Base-by-base conservation (phyloP, 2,797 vertebrate species). In the Phylloscopus collybita region DNA sequence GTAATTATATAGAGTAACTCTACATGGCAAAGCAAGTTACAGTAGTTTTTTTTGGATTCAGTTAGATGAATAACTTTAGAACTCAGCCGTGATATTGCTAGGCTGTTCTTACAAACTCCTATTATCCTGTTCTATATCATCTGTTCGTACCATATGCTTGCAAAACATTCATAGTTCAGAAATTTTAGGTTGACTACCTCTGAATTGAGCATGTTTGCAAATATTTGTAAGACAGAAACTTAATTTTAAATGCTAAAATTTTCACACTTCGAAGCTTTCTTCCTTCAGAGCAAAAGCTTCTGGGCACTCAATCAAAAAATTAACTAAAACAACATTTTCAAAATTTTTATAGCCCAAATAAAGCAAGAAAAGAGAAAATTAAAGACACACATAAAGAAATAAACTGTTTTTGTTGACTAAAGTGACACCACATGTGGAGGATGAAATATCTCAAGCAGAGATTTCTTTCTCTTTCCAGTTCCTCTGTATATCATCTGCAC, bases 191-290 rank as follows among this genome's bases (percentile, higher is more conserved):
- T 95, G 82, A 80, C 57, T 95, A 56, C 75, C 56, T 92, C 85
- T 59, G 92, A 92, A 67, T 10, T 75, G 66, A 95, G 34, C 54
- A 75, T 80, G 61, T 95, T 92, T 94, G 76, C 83, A 96, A 96
- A 93, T 95, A 91, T 95, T 96, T 96, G 36, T 78, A 88, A 78
- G 61, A 49, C 57, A 82, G 60, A 94, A 94, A 38, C 26, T 86
- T 70, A 91, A 91, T 93, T 95, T 90, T 67, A 67, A 88, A 74
- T 71, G 53, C 32, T 86, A 83, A 67, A 57, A 29, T 67, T 91
- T 92, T 95, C 92, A 90, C 56, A 64, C 54, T 87, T 23, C 3
- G 25, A 67, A 88, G 27, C 6, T 89, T 64, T 74, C 40, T 92
- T 80, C 45, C 18, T 64, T 85, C 65, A 51, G 64, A 92, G 72